These are phyloP conservation scores for Palaemon carinicauda DNA, from an alignment of 1,140 invertebrate species.

Conservation along the genomic window DNA sequence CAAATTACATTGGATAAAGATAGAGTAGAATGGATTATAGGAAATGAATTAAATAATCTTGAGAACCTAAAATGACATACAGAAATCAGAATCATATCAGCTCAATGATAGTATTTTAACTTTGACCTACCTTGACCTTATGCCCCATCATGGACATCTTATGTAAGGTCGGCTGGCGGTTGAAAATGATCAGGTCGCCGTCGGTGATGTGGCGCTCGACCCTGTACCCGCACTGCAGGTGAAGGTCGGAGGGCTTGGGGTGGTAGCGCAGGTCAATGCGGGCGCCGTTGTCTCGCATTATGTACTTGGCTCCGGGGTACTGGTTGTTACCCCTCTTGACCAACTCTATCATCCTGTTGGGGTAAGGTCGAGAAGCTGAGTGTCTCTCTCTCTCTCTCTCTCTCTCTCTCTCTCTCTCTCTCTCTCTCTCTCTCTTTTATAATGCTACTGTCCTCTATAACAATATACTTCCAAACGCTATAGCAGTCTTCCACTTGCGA, in stretches of 20 bases:
- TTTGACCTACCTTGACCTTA: constrained; percentile 81
- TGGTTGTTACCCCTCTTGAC: constrained; percentile 96
- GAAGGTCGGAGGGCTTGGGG: constrained; percentile 97
- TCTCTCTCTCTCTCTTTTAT: background rate
- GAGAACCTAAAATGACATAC: too few species aligned
- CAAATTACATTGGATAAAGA: too few species aligned
- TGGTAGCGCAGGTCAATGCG: constrained; percentile 98
- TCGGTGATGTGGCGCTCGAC: constrained; percentile 97
- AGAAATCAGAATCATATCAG: too few species aligned
- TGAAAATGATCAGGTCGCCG: constrained; percentile 99
- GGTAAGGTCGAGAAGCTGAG: background rate
- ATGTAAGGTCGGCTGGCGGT: constrained; percentile 98
- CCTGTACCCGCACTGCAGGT: constrained; percentile 98
- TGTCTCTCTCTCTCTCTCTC: background rate
- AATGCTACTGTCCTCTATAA: too few species aligned
- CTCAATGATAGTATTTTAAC: too few species aligned
- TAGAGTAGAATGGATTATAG: too few species aligned
- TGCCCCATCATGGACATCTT: constrained; percentile 99
- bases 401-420: background rate
- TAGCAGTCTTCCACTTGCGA: too few species aligned
- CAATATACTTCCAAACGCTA: too few species aligned
- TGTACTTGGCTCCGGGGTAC: constrained; percentile 99
- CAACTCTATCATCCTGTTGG: constrained; percentile 84
- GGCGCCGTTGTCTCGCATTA: constrained; percentile 97
- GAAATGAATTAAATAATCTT: too few species aligned